Evolutionary conservation across 2,797 vertebrate species (phyloP), one percentile per base, ranked within the genome.

Genomic region (Darevskia mixta): DNA sequence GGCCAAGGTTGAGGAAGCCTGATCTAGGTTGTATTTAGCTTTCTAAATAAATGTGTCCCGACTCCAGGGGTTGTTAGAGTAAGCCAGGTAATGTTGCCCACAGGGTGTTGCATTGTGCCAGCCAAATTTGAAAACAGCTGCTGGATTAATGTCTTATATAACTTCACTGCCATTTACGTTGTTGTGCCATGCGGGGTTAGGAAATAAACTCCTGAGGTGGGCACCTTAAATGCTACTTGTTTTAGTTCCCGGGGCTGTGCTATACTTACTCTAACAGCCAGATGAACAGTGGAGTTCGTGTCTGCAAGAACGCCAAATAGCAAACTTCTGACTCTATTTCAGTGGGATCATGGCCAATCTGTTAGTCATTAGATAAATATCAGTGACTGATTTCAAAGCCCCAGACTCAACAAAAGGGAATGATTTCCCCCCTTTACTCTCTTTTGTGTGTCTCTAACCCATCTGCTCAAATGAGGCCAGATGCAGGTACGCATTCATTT

Each of bases 321-420:
- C 83, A 76, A 81, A 41, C 5, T 32, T 86, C 58, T 85, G 79
- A 82, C 61, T 85, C 45, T 85, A 89, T 82, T 90, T 85, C 27
- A 72, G 41, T 82, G 73, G 83, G 83, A 88, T 88, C 25, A 27
- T 69, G 89, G 82, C 83, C 78, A 85, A 61, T 49, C 45, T 82
- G 73, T 85, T 87, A 45, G 80, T 82, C 23, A 45, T 64, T 90
- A 85, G 38, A 61, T 82, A 88, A 85, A 77, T 64, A 86, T 72
- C 32, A 43, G 78, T 58, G 71, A 78, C 38, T 35, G 49, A n/a
- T 71, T 82, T 85, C 64, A 67, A 78, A 41, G 38, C 43, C 35
- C 25, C 18, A 61, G 38, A 45, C 35, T 85, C 15, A 76, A 85
- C 43, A 71, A 87, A 90, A 43, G 82, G 72, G 35, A 85, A 85